These are phyloP conservation scores for Hormaphis cornu DNA, from an alignment of 1,140 invertebrate genomes.

Conservation along the genomic window DNA sequence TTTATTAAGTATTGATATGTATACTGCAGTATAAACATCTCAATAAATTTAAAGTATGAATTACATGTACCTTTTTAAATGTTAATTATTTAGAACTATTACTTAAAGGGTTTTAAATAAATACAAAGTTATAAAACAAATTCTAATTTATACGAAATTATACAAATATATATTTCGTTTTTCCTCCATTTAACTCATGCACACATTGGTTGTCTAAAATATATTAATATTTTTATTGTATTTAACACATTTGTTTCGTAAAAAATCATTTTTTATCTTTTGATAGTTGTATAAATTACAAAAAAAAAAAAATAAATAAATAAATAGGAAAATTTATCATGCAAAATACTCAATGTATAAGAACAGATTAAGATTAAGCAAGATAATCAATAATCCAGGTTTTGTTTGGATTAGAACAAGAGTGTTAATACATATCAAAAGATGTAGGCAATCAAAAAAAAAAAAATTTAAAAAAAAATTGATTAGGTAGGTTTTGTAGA, in stretches of 20 bases:
- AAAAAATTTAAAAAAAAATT: too few species aligned
- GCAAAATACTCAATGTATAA: constrained; percentile 19
- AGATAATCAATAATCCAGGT: constrained; percentile 18
- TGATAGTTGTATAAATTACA: constrained; percentile 15
- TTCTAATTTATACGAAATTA: constrained; percentile 21
- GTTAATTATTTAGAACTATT: not conserved
- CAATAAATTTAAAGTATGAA: not conserved
- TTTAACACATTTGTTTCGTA: constrained; percentile 21
- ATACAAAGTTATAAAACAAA: constrained; percentile 15
- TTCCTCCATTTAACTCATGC: constrained; percentile 13
- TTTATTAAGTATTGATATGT: not conserved
- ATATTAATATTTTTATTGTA: constrained; percentile 19
- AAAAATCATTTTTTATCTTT: constrained; percentile 1
- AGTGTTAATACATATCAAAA: constrained; percentile 23
- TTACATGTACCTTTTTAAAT: not conserved
- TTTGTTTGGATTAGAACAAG: constrained; percentile 16
- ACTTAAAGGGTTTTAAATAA: constrained; percentile 1
- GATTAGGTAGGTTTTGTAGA: constrained; percentile 27
- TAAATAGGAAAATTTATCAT: constrained; percentile 12
- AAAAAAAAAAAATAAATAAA: constrained; percentile 12
- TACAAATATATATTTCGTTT: constrained; percentile 29
- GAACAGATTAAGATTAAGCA: constrained; percentile 30
- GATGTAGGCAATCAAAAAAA: constrained; percentile 31
- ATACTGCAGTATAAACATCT: not conserved
- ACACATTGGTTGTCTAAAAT: constrained; percentile 31